phyloP scores from a whole-genome alignment of 2,888 invertebrate genomes.

The Beris morrisii region DNA sequence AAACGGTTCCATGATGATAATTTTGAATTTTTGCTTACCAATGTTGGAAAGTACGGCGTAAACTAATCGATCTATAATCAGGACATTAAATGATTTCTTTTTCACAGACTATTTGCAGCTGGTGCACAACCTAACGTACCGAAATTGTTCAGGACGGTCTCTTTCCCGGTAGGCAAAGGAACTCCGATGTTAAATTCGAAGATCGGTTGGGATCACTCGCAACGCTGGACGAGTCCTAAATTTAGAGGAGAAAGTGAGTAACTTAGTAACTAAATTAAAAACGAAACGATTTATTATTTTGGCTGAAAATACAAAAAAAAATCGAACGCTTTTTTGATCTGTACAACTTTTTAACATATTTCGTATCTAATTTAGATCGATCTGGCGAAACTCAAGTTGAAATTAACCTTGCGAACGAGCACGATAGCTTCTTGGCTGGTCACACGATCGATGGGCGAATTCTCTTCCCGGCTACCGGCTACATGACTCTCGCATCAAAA shows the following conservation, averaged over 20 bases:
- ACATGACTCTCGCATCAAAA: conserved; percentile 83
- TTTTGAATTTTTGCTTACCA: conserved; percentile 71
- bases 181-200: conserved; percentile 88
- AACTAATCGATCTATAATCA: neutral
- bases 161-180: conserved; percentile 85
- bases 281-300: neutral
- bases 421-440: conserved; percentile 75
- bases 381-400: conserved; percentile 80
- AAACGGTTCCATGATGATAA: conserved; percentile 81
- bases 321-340: conserved; percentile 12
- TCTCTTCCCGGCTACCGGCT: conserved; percentile 93
- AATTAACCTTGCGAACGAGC: conserved; percentile 72
- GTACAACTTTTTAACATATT: neutral
- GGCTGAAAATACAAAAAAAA: conserved; percentile 56
- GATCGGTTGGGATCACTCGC: conserved; percentile 91
- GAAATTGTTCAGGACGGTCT: conserved; percentile 73
- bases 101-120: conserved; percentile 67
- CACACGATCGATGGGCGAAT: conserved; percentile 93
- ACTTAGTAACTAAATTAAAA: neutral
- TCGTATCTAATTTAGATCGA: conserved; percentile 46
- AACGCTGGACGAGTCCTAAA: conserved; percentile 83
- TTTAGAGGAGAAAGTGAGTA: conserved; percentile 62
- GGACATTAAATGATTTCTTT: neutral
- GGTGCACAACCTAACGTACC: conserved; percentile 77
- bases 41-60: conserved; percentile 72